These are phyloP conservation scores for Sebastiscus tertius DNA, from an alignment of 2,797 vertebrate species.

Conservation along the genomic window DNA sequence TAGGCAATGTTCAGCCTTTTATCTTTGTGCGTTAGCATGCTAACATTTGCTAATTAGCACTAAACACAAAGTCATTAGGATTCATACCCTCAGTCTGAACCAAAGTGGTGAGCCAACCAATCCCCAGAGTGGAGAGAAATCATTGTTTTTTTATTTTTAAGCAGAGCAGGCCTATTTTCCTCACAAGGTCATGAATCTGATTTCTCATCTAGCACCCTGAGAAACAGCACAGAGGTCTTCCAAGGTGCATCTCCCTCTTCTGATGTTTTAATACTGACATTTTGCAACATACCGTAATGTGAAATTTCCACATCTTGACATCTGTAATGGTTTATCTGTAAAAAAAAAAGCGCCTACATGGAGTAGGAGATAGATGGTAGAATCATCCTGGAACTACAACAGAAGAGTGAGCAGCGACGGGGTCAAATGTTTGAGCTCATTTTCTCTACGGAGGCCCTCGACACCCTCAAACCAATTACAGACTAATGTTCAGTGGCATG, in stretches of 20 bases:
- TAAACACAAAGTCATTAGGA: not conserved
- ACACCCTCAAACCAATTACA: conserved; percentile 77
- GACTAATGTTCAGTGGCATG: conserved; percentile 45
- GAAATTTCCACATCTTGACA: conserved; percentile 28
- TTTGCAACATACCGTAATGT: not conserved
- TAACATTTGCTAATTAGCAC: not conserved
- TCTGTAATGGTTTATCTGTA: conserved; percentile 23
- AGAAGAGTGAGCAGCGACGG: conserved; percentile 2
- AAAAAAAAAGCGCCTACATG: not conserved
- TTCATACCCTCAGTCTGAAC: not conserved
- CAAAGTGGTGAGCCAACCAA: not conserved
- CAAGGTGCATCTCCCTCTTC: not conserved
- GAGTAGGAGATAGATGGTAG: conserved; percentile 34
- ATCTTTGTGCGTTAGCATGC: not conserved
- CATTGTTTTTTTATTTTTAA: not conserved
- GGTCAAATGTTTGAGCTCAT: conserved; percentile 63
- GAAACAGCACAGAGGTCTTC: not conserved
- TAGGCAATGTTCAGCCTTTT: not conserved
- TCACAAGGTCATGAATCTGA: not conserved
- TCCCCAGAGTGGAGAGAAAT: not conserved
- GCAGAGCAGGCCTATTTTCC: not conserved
- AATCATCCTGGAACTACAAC: conserved; percentile 14
- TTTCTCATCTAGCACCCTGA: not conserved
- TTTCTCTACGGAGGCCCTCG: conserved; percentile 51
- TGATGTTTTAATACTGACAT: conserved; percentile 10